These are phyloP conservation scores for Heliconius eleuchia DNA, from an alignment of 1,140 invertebrate genomes.

Conservation along the genomic window DNA sequence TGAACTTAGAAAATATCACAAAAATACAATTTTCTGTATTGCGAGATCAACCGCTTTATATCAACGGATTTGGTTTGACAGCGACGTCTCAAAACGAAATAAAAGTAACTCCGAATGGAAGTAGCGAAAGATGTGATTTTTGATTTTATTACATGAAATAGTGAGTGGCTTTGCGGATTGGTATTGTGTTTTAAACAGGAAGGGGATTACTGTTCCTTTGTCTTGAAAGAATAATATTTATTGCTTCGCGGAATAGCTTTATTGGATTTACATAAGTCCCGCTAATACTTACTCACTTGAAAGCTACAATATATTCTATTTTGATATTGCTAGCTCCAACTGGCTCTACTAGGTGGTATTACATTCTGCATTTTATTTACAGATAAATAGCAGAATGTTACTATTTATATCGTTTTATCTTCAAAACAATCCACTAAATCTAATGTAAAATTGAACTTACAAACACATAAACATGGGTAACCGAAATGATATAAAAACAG, in stretches of 20 bases:
- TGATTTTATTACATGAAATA: conserved; percentile 40
- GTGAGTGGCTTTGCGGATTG: conserved; percentile 32
- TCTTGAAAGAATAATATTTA: conserved; percentile 9
- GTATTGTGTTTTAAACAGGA: conserved; percentile 3
- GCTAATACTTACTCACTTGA: background rate
- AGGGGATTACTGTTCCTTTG: background rate
- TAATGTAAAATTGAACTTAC: too few species aligned
- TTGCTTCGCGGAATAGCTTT: background rate
- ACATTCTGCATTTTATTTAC: background rate
- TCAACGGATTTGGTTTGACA: conserved; percentile 55
- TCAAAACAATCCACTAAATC: too few species aligned
- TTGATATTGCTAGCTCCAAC: background rate
- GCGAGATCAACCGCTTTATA: conserved; percentile 52
- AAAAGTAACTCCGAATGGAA: conserved; percentile 49
- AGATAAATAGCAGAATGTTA: background rate
- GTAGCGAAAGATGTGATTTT: conserved; percentile 42
- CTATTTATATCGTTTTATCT: too few species aligned
- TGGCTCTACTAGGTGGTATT: background rate
- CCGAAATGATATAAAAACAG: too few species aligned
- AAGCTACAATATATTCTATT: background rate
- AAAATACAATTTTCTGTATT: conserved; percentile 59
- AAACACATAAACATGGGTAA: too few species aligned
- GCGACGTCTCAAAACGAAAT: conserved; percentile 57
- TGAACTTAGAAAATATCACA: conserved; percentile 38
- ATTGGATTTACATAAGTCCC: conserved; percentile 2